A percentile compares a stretch with the other conserved stretches of the same genome.
These are phyloP conservation scores for Eptesicus fuscus DNA, from an alignment of 2,113 vertebrate genomes.

Conservation along the genomic window DNA sequence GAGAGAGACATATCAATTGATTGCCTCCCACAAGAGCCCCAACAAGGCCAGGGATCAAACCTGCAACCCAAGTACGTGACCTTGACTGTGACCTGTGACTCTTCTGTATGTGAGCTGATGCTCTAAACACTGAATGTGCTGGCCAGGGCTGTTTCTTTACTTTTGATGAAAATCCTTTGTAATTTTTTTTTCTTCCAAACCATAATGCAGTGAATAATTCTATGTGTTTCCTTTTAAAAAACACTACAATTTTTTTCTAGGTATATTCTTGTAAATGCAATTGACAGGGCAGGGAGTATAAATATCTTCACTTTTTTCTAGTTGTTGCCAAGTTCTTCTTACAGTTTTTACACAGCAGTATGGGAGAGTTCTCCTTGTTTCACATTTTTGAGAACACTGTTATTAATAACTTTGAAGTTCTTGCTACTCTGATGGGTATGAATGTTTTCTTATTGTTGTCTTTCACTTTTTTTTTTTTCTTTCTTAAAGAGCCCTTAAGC, in stretches of 20 bases:
- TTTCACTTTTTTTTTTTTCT: conserved; percentile 7
- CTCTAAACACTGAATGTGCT: too few species aligned
- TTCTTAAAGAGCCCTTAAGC: not conserved
- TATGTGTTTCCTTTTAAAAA: not conserved
- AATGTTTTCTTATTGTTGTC: not conserved
- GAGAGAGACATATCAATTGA: too few species aligned
- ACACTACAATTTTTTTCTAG: not conserved
- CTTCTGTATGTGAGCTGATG: too few species aligned
- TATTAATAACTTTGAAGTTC: not conserved
- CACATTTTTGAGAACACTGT: not conserved
- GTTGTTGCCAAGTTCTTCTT: not conserved
- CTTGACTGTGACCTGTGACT: too few species aligned
- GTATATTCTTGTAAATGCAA: not conserved
- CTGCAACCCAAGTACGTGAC: too few species aligned
- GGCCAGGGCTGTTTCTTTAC: not conserved
- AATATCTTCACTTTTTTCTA: not conserved
- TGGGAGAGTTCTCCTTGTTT: not conserved
- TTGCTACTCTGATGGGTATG: not conserved
- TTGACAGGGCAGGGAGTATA: not conserved
- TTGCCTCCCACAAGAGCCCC: too few species aligned
- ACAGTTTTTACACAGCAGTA: not conserved
- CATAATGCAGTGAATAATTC: not conserved
- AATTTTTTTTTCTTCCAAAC: not conserved
- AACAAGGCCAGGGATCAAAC: too few species aligned
- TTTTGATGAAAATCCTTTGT: not conserved